phyloP scores from a whole-genome alignment of 2,797 vertebrate genomes.

The Scolopax bukidnonensis region DNA sequence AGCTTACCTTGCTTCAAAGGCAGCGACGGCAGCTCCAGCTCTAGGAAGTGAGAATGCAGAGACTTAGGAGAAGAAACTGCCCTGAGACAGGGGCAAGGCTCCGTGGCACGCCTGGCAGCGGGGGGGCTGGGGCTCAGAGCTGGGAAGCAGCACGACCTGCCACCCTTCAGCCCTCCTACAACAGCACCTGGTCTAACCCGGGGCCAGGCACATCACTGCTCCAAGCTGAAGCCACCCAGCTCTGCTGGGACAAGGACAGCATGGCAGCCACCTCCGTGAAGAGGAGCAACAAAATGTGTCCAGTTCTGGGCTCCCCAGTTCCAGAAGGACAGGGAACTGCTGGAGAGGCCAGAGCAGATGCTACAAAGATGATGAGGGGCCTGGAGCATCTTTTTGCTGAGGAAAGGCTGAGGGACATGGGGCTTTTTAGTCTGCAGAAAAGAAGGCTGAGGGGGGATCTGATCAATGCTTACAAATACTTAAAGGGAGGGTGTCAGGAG shows the following conservation, averaged over 20 bases:
- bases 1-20: neutral
- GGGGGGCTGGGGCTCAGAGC: neutral
- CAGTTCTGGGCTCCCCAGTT: too few relatives aligned
- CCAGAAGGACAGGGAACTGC: neutral
- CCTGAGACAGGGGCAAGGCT: neutral
- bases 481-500: too few relatives aligned
- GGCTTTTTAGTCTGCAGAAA: too few relatives aligned
- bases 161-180: neutral
- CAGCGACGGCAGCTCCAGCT: neutral
- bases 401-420: too few relatives aligned
- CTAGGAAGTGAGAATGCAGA: neutral
- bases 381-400: too few relatives aligned
- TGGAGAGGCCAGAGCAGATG: too few relatives aligned
- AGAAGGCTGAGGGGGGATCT: too few relatives aligned
- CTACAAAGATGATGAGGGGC: too few relatives aligned
- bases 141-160: neutral
- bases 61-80: neutral
- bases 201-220: neutral
- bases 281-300: neutral
- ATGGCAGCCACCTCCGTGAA: fast-evolving
- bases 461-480: too few relatives aligned
- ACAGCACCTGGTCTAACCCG: neutral
- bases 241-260: neutral
- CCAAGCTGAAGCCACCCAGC: neutral
- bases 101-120: neutral